Base-by-base conservation (phyloP, 2,113 vertebrate genomes). In the Zosterops japonicus region DNA sequence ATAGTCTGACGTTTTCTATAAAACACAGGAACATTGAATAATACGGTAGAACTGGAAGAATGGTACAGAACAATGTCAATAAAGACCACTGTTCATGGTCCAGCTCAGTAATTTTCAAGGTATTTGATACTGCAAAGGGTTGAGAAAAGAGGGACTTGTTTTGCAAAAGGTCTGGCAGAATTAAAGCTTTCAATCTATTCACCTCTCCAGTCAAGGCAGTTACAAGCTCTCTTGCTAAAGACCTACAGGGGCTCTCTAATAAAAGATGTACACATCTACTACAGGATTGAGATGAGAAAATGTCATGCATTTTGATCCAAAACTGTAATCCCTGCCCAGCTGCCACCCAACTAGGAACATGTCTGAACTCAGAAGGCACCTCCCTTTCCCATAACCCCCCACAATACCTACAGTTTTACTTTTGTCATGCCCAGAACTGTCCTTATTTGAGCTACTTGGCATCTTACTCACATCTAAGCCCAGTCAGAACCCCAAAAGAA, bases 321-420 rank as follows among this genome's bases (percentile, higher is more conserved):
- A 92, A 55, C 1, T 28, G 23, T 47, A 89, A 83, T 90, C 83
- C 52, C 71, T 92, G 39, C 55, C 47, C 47, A 63, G 80, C 52
- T 96, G 93, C 94, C 94, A 97, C 95, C 89, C 76, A 87, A 55
- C 77, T 3, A 55, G 65, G 39, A 92, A 94, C 95, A 92, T 92
- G 95, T 94, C 83, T 87, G 31, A 97, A 97, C 94, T 59, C 64
- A 92, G 64, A 87, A 89, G 76, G 76, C 72, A 68, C 83, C 89
- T 93, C 93, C 96, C 83, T 92, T 89, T 87, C 77, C 0, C 5
- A 3, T 53, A 93, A 92, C 44, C 84, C 56, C 52, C 77, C 56
- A 70, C 64, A 56, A n/a, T 53, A 84, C 69, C 60, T 87, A 52
- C 28, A 28, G 35, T 75, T 94, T 75, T 63, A 39, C 33, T 86